These are phyloP conservation scores for Gallinago jamesoni DNA, from an alignment of 2,113 vertebrate genomes.

Conservation along the genomic window DNA sequence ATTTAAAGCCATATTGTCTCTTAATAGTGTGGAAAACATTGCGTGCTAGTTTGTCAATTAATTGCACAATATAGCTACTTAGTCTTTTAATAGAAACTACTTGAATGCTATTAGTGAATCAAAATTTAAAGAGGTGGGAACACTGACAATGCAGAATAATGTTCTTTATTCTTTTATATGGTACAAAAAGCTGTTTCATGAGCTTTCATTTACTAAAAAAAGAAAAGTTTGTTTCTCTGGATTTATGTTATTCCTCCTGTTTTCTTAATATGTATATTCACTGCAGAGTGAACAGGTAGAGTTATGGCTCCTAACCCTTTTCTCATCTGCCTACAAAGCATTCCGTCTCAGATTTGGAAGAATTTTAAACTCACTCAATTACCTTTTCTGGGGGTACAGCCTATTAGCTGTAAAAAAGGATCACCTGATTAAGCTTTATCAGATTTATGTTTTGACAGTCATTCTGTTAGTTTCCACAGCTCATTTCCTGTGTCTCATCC, in stretches of 20 bases:
- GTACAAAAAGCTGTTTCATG: conserved; percentile 1
- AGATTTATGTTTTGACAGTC: background rate
- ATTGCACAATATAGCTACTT: conserved; percentile 24
- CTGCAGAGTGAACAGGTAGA: background rate
- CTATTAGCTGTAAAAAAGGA: background rate
- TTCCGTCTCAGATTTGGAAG: background rate
- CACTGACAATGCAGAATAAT: conserved; percentile 39
- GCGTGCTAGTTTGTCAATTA: conserved; percentile 36
- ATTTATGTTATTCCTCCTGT: background rate
- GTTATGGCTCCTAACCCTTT: background rate
- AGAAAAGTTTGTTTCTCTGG: background rate
- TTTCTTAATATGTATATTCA: background rate
- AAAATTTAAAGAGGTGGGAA: conserved; percentile 47
- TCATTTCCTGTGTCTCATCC: background rate
- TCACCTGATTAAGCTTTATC: background rate
- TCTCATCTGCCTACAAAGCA: background rate
- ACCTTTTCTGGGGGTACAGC: background rate
- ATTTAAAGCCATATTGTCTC: conserved; percentile 24
- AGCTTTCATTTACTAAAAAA: background rate
- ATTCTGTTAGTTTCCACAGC: background rate
- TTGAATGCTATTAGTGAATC: conserved; percentile 33
- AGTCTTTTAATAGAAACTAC: conserved; percentile 39
- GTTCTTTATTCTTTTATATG: background rate
- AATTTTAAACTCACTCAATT: background rate
- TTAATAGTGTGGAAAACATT: background rate